Percentiles rank a stretch among this genome's conserved stretches.
phyloP scores from a whole-genome alignment of 1,140 invertebrate genomes.

The Alviniconcha marisindica region DNA sequence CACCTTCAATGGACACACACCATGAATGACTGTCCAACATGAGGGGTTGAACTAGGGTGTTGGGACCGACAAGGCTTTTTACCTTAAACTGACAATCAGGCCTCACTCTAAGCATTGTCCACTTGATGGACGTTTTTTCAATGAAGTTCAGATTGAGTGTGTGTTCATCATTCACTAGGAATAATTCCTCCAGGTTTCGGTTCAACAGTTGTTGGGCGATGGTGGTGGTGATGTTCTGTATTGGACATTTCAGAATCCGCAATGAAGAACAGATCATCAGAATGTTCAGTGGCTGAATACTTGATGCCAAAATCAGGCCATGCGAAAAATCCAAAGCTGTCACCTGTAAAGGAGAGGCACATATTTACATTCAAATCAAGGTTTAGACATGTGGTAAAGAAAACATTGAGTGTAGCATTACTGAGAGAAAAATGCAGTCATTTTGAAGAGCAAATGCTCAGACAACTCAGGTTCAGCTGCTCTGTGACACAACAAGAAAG shows the following conservation, averaged over 20 bases:
- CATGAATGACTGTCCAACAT: no score
- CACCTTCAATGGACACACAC: no score
- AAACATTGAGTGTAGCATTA: no score
- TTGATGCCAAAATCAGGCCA: conserved; percentile 20
- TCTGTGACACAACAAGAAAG: no score
- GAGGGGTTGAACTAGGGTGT: no score
- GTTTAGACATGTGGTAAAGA: no score
- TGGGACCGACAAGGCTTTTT: no score
- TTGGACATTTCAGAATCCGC: conserved; percentile 22
- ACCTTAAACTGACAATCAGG: conserved; percentile 14
- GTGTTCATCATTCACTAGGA: conserved; percentile 29
- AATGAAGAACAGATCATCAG: neutral
- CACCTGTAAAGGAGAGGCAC: neutral
- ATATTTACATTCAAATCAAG: no score
- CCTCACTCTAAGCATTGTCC: neutral
- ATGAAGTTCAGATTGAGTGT: conserved; percentile 23
- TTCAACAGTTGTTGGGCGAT: conserved; percentile 27
- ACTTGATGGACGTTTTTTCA: conserved; percentile 21
- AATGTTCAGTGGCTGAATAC: conserved; percentile 1
- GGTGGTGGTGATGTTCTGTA: conserved; percentile 22
- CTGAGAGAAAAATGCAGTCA: no score
- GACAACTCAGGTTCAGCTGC: no score
- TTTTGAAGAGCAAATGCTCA: no score
- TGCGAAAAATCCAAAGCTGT: conserved; percentile 27
- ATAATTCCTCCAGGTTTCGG: conserved; percentile 28